Percentiles rank a stretch among this genome's conserved stretches.
These are phyloP conservation scores for Gobio occitaniae DNA, from an alignment of 2,797 vertebrate species.

Conservation along the genomic window DNA sequence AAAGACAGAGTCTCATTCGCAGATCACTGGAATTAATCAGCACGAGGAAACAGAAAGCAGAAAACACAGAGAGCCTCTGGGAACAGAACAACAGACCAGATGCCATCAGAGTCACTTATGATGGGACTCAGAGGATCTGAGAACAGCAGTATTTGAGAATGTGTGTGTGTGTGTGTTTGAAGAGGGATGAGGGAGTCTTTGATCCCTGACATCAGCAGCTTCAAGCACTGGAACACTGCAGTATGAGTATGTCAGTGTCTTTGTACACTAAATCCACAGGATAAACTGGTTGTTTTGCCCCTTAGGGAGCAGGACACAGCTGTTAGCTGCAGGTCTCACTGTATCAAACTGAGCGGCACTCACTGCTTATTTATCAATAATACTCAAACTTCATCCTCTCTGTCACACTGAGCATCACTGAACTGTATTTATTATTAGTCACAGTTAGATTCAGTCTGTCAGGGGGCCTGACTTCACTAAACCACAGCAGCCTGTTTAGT, in stretches of 20 bases:
- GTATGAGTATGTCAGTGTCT: constrained; percentile 19
- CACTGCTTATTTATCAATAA: constrained; percentile 55
- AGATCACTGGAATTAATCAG: constrained; percentile 48
- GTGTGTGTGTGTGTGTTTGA: constrained; percentile 28
- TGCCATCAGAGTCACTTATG: constrained; percentile 37
- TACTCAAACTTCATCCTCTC: constrained; percentile 34
- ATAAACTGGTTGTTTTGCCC: constrained; percentile 48
- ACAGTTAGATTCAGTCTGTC: constrained; percentile 56
- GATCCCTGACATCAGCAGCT: constrained; percentile 46
- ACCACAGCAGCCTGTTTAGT: constrained; percentile 67
- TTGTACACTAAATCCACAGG: constrained; percentile 33
- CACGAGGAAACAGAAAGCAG: constrained; percentile 50
- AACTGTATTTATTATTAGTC: constrained; percentile 63
- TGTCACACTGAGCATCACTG: constrained; percentile 41
- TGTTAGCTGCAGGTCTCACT: constrained; percentile 47
- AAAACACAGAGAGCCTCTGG: constrained; percentile 45
- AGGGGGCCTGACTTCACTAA: constrained; percentile 46
- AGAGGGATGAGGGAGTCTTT: constrained; percentile 30
- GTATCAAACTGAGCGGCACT: constrained; percentile 42
- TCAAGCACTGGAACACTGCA: constrained; percentile 23
- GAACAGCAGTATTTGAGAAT: constrained; percentile 21
- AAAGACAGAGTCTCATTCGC: constrained; percentile 19
- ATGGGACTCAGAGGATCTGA: constrained; percentile 47
- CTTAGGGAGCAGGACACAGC: constrained; percentile 55
- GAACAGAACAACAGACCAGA: constrained; percentile 49